Evolutionary conservation across 2,113 vertebrate species (phyloP).

Genomic region (Ariopsis seemanni): DNA sequence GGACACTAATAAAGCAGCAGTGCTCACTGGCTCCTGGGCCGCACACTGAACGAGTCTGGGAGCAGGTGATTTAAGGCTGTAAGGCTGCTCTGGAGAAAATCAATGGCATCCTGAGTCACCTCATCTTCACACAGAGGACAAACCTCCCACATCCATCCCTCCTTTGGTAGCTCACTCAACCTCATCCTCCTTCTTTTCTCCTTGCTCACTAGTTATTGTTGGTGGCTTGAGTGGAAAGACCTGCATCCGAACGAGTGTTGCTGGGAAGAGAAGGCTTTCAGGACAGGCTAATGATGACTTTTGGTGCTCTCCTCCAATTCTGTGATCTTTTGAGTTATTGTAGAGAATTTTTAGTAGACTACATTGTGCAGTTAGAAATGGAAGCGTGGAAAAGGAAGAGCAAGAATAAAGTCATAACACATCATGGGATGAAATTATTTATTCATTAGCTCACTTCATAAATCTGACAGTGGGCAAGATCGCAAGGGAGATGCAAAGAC

Average conservation of each 20-base stretch:
- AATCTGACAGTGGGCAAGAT: slow-evolving; percentile 4
- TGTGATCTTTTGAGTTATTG: neutral
- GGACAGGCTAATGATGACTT: neutral
- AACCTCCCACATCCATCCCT: slow-evolving; percentile 31
- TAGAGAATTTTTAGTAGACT: neutral
- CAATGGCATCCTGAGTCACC: slow-evolving; percentile 60
- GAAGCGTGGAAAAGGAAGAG: neutral
- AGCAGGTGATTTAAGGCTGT: slow-evolving; percentile 60
- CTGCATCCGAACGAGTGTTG: neutral
- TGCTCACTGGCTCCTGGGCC: slow-evolving; percentile 14
- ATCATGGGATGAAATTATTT: slow-evolving; percentile 21
- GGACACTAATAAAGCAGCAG: slow-evolving; percentile 43
- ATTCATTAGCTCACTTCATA: slow-evolving; percentile 24
- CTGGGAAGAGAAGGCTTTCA: slow-evolving; percentile 8
- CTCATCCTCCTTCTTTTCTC: slow-evolving; percentile 33
- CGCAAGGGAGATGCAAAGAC: slow-evolving; percentile 32
- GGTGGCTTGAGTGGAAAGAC: slow-evolving; percentile 5
- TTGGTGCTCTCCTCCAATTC: neutral
- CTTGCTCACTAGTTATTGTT: slow-evolving; percentile 22
- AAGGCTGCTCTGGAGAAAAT: slow-evolving; percentile 56
- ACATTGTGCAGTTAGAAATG: neutral
- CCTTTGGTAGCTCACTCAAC: slow-evolving; percentile 6
- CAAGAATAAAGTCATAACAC: neutral
- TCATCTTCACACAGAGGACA: slow-evolving; percentile 46
- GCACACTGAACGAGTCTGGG: neutral